These are phyloP conservation scores for Blastobasis lacticolella DNA, from an alignment of 2,888 invertebrate species.

Conservation along the genomic window DNA sequence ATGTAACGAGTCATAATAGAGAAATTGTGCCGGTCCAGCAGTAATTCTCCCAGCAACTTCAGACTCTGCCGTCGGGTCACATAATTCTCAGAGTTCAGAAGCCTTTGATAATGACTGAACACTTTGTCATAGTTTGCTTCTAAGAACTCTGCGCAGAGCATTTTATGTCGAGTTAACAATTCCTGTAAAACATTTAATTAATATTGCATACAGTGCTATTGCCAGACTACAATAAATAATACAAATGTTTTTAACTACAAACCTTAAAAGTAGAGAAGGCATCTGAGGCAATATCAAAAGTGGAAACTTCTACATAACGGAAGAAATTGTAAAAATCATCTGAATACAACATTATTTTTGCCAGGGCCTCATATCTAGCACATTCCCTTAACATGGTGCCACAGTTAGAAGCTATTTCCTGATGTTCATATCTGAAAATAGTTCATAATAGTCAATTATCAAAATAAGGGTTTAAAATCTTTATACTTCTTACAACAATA, in stretches of 20 bases:
- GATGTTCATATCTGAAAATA: constrained; percentile 91
- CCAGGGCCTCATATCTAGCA: constrained; percentile 97
- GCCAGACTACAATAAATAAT: neutral
- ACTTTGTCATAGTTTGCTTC: constrained; percentile 99
- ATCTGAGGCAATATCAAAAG: constrained; percentile 99
- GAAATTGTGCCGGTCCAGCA: constrained; percentile 99
- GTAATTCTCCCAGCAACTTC: constrained; percentile 96
- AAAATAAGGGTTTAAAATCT: no score
- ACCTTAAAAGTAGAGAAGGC: constrained; percentile 99
- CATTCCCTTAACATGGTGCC: constrained; percentile 99
- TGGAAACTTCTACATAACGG: constrained; percentile 99
- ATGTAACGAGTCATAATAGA: constrained; percentile 99
- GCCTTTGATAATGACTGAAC: constrained; percentile 96
- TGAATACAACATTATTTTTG: constrained; percentile 98
- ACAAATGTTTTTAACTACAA: constrained; percentile 18
- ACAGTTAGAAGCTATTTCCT: constrained; percentile 98
- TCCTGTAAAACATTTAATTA: constrained; percentile 76
- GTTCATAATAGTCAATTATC: neutral
- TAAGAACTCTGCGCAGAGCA: constrained; percentile 97
- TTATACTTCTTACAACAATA: no score
- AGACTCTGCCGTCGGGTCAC: constrained; percentile 99
- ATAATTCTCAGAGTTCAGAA: constrained; percentile 99
- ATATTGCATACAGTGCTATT: no score
- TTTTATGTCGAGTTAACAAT: constrained; percentile 94
- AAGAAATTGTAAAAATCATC: constrained; percentile 99